Evolutionary conservation across 2,113 vertebrate species (phyloP).

Genomic region (Myotis yumanensis): DNA sequence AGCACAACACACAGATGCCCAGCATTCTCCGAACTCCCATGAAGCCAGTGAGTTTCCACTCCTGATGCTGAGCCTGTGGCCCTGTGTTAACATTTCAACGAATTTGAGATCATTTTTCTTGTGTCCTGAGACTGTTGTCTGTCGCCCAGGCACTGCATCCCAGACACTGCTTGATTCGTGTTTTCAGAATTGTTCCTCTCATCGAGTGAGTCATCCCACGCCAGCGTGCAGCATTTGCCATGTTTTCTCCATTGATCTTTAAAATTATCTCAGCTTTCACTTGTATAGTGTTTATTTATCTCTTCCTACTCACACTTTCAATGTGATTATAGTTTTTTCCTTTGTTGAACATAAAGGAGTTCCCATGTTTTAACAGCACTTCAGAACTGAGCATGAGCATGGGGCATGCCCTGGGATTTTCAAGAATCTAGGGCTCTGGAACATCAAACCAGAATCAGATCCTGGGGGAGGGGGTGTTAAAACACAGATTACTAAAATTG

Average conservation of each 20-base stretch:
- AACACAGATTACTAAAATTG: not conserved
- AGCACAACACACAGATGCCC: fast-evolving
- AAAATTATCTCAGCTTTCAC: not conserved
- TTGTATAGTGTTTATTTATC: not conserved
- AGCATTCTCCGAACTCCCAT: fast-evolving
- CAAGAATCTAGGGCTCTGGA: not conserved
- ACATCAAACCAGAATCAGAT: not conserved
- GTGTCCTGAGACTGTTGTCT: fast-evolving
- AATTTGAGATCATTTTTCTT: not conserved
- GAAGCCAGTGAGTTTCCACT: fast-evolving
- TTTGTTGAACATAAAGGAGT: not conserved
- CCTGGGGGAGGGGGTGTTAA: not conserved
- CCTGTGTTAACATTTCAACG: fast-evolving
- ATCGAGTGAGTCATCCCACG: not conserved
- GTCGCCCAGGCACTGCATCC: fast-evolving
- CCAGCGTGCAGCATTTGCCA: fast-evolving
- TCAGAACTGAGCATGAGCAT: not conserved
- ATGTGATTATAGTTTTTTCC: not conserved
- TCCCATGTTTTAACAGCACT: not conserved
- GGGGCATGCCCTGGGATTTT: not conserved
- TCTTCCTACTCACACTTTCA: not conserved
- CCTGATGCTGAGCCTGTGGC: not conserved
- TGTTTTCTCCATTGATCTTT: not conserved
- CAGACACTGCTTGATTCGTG: not conserved
- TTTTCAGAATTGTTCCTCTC: not conserved